Conservation (phyloP, 2,888 invertebrate genomes). For the Empis livida region DNA sequence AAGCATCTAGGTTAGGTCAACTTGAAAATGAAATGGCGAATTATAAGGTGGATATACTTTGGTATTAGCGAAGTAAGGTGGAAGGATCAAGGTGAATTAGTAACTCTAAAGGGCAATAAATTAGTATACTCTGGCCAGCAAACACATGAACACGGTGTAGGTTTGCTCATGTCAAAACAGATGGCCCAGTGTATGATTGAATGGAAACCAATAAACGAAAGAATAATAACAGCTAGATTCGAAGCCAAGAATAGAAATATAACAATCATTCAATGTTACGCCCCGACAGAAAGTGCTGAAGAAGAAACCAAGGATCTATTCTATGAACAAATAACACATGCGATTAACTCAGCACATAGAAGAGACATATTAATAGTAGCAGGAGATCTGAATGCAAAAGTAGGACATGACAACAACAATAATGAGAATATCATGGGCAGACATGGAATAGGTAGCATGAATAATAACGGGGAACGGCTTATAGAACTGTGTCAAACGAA, state of each 20-base stretch:
- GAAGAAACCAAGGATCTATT: background rate
- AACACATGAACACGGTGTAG: too few species aligned
- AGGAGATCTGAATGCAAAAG: conserved; percentile 4
- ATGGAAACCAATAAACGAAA: conserved; percentile 1
- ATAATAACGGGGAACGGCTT: background rate
- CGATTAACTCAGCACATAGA: background rate
- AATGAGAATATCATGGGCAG: conserved; percentile 3
- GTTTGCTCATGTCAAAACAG: too few species aligned
- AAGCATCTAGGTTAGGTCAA: background rate
- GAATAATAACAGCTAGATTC: conserved; percentile 2
- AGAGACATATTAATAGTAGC: background rate
- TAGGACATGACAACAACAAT: background rate
- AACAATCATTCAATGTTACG: conserved; percentile 4
- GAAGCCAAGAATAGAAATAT: background rate
- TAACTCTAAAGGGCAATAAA: too few species aligned
- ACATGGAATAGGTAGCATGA: background rate
- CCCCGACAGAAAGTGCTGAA: background rate
- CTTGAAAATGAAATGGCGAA: background rate
- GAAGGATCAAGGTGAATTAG: background rate
- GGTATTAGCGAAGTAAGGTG: conserved; percentile 2
- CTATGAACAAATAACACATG: background rate
- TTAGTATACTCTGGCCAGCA: too few species aligned
- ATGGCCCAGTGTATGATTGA: too few species aligned
- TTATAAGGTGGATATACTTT: background rate
- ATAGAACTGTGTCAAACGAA: background rate